Evolutionary conservation across 1,140 invertebrate genomes (phyloP), one percentile per base, ranked within the genome.

Genomic region (Spodoptera litura): DNA sequence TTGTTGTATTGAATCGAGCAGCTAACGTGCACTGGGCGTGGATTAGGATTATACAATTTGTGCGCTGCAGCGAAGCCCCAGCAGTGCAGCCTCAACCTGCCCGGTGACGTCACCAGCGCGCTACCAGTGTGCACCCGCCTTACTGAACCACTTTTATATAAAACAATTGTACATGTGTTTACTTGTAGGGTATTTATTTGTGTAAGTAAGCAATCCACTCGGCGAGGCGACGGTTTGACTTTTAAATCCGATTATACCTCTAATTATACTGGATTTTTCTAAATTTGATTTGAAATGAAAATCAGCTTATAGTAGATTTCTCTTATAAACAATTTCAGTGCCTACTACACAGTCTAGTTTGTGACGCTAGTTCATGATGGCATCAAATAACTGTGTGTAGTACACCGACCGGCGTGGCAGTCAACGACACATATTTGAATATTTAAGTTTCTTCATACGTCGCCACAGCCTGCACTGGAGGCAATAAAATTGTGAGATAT

Each of bases 1-100:
- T 11, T 15, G 9, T 15, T 15, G 56, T 8, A 70, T 55, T 55
- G 66, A 31, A 55, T 15, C 31, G 25, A 15, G 27, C 31, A 20
- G 52, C 3, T 58, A 56, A 44, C 53, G 53, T 38, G 31, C 4
- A 35, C 25, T 1, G n/a, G 4, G 58, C 10, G 6, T 72, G 70
- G 70, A 72, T 72, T 72, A 72, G 70, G 70, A 72, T 72, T 72
- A 72, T 35, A 38, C 13, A 15, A 35, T 51, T 55, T 55, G 51
- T 72, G 70, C 25, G 66, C 38, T 62, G 61, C 38, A 72, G 53
- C 52, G 70, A 72, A 72, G 15, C 70, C 53, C 9, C 12, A 1
- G 8, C 27, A 35, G 70, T 72, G 70, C 70, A 56, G 70, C 70
- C 51, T 70, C 61, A 20, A 11, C 66, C 70, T 4, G 62, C 13